phyloP scores from a whole-genome alignment of 2,797 vertebrate species.

The Catostomus latipinnis region DNA sequence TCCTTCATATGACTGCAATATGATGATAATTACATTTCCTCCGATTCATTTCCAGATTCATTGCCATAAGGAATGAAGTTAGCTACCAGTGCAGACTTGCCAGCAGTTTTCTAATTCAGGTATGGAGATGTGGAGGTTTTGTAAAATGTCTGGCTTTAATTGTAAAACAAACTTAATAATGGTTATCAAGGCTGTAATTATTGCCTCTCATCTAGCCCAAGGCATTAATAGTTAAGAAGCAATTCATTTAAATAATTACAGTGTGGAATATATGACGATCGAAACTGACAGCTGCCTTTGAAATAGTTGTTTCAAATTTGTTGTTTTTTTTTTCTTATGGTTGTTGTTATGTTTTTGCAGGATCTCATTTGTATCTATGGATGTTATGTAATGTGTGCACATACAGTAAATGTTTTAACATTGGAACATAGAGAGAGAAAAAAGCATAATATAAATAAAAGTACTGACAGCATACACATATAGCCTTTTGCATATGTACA shows the following conservation, averaged over 20 bases:
- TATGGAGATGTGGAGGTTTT: neutral
- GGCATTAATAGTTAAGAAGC: slow-evolving; percentile 21
- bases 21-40: slow-evolving; percentile 64
- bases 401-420: no score
- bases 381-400: no score
- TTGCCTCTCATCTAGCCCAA: neutral
- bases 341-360: neutral
- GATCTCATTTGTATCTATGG: no score
- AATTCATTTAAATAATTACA: slow-evolving; percentile 37
- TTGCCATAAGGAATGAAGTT: slow-evolving; percentile 14
- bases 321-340: slow-evolving; percentile 2
- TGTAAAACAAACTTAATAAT: neutral
- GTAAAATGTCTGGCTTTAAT: slow-evolving; percentile 14
- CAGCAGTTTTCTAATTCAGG: slow-evolving; percentile 1
- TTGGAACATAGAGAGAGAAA: no score
- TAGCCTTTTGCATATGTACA: no score
- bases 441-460: no score
- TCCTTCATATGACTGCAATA: slow-evolving; percentile 52
- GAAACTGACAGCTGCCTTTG: slow-evolving; percentile 50
- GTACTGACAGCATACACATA: no score
- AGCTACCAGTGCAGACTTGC: slow-evolving; percentile 3
- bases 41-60: slow-evolving; percentile 58
- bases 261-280: slow-evolving; percentile 9
- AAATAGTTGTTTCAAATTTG: neutral
- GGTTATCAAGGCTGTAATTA: slow-evolving; percentile 36